Base-by-base conservation (phyloP, 2,113 vertebrate species). In the Puffinus mauretanicus region DNA sequence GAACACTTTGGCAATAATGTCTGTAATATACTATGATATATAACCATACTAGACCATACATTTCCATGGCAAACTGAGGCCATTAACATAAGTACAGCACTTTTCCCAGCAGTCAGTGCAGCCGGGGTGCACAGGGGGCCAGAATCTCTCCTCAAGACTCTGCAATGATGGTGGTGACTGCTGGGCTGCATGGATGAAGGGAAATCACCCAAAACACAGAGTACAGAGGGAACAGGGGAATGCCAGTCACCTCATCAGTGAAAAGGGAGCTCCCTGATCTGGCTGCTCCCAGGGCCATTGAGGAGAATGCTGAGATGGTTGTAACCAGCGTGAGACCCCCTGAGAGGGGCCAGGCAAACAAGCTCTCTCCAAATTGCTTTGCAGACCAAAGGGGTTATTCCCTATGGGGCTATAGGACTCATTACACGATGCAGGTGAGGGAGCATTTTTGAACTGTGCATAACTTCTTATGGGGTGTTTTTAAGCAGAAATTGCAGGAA, bases 41-140 rank as follows among this genome's bases (percentile, higher is more conserved):
- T 76, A 80, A 40, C 21, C 5, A 11, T 64, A 34, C 9, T 34
- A 66, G 19, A 42, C 25, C 25, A 32, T 55, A 42, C 2, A 55
- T 88, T 66, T 88, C 3, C 1, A 49, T 16, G 15, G 15, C 46
- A 91, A 80, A 32, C 29, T 65, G 47, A 70, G 34, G 6, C 24
- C 8, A 40, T 87, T 67, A 75, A 29, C 2, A 2, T 11, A 69
- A 65, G 9, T 26, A 18, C 7, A 40, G 1, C 5, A 62, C 10
- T 87, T 82, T 70, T 54, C 19, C 24, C 46, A 82, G 38, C 16
- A 75, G 69, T 55, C 34, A 46, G 16, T 30, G 18, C 14, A 62
- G 5, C 3, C 1, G 7, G 54, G 9, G 6, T 22, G 7, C 18
- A 52, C 4, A 65, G 11, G 4, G 5, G 5, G 7, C 2, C 58